A percentile compares a stretch with the other conserved stretches of the same genome.
Evolutionary conservation across 2,113 vertebrate species (phyloP).

Genomic region (Origma solitaria): DNA sequence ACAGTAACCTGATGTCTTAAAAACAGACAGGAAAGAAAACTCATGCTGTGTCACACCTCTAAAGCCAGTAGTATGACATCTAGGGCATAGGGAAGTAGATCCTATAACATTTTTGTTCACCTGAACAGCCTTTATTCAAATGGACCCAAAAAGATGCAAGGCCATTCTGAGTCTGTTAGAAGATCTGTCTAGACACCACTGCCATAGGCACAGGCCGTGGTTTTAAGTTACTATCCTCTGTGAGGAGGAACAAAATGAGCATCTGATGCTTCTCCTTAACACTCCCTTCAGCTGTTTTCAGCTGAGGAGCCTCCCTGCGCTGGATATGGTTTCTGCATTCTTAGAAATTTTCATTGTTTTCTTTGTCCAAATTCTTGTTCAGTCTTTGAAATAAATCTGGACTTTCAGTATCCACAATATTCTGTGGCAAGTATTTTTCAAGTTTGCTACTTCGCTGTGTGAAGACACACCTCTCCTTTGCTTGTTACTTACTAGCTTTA

Average conservation of each 20-base stretch:
- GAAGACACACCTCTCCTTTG: not conserved
- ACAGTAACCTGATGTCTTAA: not conserved
- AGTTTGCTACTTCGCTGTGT: not conserved
- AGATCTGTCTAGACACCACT: not conserved
- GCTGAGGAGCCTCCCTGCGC: not conserved
- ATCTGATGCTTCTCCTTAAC: not conserved
- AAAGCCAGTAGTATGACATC: not conserved
- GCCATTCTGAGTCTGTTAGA: not conserved
- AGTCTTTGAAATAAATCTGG: not conserved
- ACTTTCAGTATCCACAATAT: not conserved
- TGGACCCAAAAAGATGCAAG: not conserved
- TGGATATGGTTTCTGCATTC: not conserved
- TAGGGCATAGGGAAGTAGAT: not conserved
- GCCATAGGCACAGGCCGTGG: not conserved
- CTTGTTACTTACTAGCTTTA: not conserved
- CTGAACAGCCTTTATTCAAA: not conserved
- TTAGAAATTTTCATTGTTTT: not conserved
- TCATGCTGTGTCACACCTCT: fast-evolving
- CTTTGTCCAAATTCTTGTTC: not conserved
- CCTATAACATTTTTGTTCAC: not conserved
- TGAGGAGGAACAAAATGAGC: not conserved
- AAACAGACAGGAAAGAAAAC: not conserved
- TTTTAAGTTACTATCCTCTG: not conserved
- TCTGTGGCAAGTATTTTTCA: not conserved
- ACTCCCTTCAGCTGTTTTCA: not conserved